Base-by-base conservation (phyloP, 2,888 invertebrate genomes). In the Cryptophagus acutangulus region DNA sequence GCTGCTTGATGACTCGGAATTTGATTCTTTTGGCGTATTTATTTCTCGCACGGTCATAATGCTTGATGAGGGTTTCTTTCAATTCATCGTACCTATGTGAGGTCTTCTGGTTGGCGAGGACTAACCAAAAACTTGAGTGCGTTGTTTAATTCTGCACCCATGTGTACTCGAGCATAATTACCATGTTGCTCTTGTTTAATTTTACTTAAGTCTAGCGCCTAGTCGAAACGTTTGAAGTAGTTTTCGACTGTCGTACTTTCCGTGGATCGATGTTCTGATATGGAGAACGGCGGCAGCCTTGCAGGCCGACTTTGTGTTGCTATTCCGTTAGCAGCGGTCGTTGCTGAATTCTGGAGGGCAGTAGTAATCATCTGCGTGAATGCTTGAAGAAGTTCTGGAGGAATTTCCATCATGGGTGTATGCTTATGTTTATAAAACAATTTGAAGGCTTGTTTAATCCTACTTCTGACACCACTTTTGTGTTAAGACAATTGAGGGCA, bases 21-120 rank as follows among this genome's bases (percentile, higher is more conserved):
- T 38, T 17, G 8, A 38, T 41, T 12, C 41, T 41, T 33, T 41
- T 37, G 16, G 37, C 41, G 18, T 38, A 41, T 41, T 38, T 41
- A 17, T 41, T 41, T 33, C 16, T 33, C 12, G 24, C n/a, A 20
- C 24, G 24, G n/a, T 20, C 24, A 20, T 8, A 20, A 20, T 20
- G 24, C n/a, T 20, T n/a, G 24, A 20, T n/a, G n/a, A 20, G 24
- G 6, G 6, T 20, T 20, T 20, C n/a, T n/a, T 20, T 20, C n/a
- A 20, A 8, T 8, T 20, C 24, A 20, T 20, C 24, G 24, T 20
- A n/a, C n/a, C n/a, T n/a, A 20, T 20, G 24, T 8, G n/a, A 20
- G 24, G 24, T 20, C n/a, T 20, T 20, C 24, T 6, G 24, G 24
- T 6, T 6, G n/a, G 6, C n/a, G 6, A n/a, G 24, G 24, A 20